Base-by-base conservation (phyloP, 2,888 invertebrate genomes). In the Drosophila formosana region DNA sequence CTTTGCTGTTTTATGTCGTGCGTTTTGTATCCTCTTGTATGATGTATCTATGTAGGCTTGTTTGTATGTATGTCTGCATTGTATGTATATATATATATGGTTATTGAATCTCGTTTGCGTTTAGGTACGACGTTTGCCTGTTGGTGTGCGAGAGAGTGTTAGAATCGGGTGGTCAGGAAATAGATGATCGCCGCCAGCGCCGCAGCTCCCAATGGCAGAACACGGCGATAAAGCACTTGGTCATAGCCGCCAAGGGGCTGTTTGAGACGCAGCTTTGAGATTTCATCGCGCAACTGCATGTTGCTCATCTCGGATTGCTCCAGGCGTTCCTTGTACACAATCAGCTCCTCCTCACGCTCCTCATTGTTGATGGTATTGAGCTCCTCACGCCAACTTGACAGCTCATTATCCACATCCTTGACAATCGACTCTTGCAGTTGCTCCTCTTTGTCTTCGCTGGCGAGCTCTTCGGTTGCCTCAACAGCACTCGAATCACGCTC, bases 271-370 rank as follows among this genome's bases (percentile, higher is more conserved):
- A 92, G 67, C 37, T 82, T 75, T 11, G 82, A 80, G 46, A 92
- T 89, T 79, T 92, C 90, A 25, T 88, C 85, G 65, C 91, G 91
- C 28, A 92, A 70, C 60, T 88, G 76, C 3, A 91, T 64, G 84
- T 92, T 92, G 67, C 89, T 90, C 7, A 69, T 82, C 66, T 90
- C 91, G 9, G 91, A 82, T 62, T 87, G 69, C 41, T 92, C 92
- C 69, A 92, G 84, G 50, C 90, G 90, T 65, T 92, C 92, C 78
- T 93, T 93, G 76, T 91, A 92, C 39, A 90, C 81, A 49, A 93
- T 90, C 4, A 93, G 71, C 64, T 93, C 92, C 67, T 93, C 93
- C 62, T 92, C 93, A 0, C 86, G 88, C 75, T 91, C 86, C 41
- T 78, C 78, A 65, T 82, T 86, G 65, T 87, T 91, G 11, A 92